Base-by-base conservation (phyloP, 2,797 vertebrate species). In the Rallus crepitans region DNA sequence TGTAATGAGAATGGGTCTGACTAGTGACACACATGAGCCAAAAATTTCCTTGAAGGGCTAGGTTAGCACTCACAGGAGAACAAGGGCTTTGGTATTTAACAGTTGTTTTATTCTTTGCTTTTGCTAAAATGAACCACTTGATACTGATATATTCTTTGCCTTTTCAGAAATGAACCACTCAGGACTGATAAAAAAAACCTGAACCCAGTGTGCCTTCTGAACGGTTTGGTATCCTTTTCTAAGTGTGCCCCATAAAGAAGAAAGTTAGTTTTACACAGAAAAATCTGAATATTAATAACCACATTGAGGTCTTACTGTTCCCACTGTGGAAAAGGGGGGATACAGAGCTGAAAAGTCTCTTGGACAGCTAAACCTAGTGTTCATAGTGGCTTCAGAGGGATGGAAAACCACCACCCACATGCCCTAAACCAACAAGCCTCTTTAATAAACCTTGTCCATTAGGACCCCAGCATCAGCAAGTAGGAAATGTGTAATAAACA, bases 41-140 rank as follows among this genome's bases (percentile, higher is more conserved):
- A 83, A 64, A 60, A 47, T 86, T 65, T 89, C 61, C 76, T 93
- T 93, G 61, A 95, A 91, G 76, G 79, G n/a, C 37, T 87, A 61
- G 79, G 69, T 90, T 87, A 87, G 71, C 84, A 76, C 69, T 75
- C 76, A 40, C 39, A 42, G 76, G 87, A 95, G 84, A 82, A 59
- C 53, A 68, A 87, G 12, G 27, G 63, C 31, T 90, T 88, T 65
- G 52, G 82, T 82, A 76, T 94, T 95, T 93, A 84, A 83, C 59
- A 69, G 20, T 35, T 88, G 30, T 75, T 91, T 66, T 64, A 66
- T 70, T 72, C 73, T 90, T 76, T 89, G 65, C 68, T 30, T 73
- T 35, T 65, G 66, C 19, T 66, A 66, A 87, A 95, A 93, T 59
- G 13, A 87, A 89, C 59, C 23, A 21, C n/a, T 76, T 61, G n/a